phyloP scores from a whole-genome alignment of 1,140 invertebrate species.

The Drosophila virilis region DNA sequence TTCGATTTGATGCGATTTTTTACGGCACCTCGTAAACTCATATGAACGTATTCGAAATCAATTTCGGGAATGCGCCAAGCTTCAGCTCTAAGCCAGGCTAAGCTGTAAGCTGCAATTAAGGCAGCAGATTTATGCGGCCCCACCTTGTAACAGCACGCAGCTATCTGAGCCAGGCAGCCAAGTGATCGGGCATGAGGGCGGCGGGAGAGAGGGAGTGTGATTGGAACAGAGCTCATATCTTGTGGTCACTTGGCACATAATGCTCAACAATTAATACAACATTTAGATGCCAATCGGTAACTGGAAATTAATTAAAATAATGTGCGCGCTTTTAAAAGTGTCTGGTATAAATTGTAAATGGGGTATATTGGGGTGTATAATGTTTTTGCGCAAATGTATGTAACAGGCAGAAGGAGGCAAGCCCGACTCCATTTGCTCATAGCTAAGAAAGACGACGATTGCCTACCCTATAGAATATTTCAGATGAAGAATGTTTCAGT shows the following conservation, averaged over 20 bases:
- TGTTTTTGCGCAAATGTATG: too few species aligned
- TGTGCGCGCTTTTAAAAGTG: constrained; percentile 31
- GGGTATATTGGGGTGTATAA: neutral
- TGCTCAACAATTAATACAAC: constrained; percentile 64
- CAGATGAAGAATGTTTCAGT: too few species aligned
- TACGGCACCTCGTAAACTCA: constrained; percentile 66
- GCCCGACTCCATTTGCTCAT: too few species aligned
- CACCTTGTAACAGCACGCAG: constrained; percentile 1
- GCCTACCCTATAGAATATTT: too few species aligned
- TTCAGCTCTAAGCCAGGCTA: constrained; percentile 6
- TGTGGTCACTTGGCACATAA: constrained; percentile 33
- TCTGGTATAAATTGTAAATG: neutral
- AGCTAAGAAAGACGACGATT: too few species aligned
- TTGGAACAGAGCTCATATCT: constrained; percentile 4
- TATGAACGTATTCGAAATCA: constrained; percentile 56
- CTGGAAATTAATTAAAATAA: constrained; percentile 53
- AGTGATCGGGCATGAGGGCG: neutral
- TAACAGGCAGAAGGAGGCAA: too few species aligned
- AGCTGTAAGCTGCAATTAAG: constrained; percentile 46
- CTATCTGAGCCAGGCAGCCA: constrained; percentile 14
- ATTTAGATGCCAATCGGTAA: constrained; percentile 65
- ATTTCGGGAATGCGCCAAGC: constrained; percentile 40
- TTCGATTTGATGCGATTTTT: constrained; percentile 75
- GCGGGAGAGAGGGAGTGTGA: neutral
- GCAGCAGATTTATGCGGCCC: constrained; percentile 30